These are phyloP conservation scores for Zaprionus tsacasi DNA, from an alignment of 1,140 invertebrate genomes.

Conservation along the genomic window DNA sequence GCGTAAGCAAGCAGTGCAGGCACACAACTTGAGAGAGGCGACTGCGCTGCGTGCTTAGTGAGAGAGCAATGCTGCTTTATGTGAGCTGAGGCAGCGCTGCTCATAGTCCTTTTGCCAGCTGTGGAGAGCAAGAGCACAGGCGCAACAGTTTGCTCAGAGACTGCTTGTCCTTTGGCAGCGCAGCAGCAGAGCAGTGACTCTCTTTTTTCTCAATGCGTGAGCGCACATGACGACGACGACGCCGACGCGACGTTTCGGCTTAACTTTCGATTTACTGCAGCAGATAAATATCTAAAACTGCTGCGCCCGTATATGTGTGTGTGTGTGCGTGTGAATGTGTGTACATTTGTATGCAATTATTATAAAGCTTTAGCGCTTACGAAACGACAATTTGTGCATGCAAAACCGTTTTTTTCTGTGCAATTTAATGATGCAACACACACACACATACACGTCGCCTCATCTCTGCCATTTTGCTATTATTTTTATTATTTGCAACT, in stretches of 20 bases:
- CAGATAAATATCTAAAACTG: conserved; percentile 1
- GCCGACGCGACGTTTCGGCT: background rate
- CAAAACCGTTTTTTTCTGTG: conserved; percentile 26
- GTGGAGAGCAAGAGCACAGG: background rate
- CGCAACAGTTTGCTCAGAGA: too few species aligned
- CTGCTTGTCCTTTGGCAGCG: background rate
- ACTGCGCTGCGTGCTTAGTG: conserved; percentile 1
- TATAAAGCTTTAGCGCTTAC: conserved; percentile 19
- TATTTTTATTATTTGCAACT: conserved; percentile 78
- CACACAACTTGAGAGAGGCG: background rate
- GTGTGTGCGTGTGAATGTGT: background rate
- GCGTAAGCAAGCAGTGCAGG: background rate
- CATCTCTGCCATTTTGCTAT: conserved; percentile 68
- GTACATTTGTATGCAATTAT: conserved; percentile 7
- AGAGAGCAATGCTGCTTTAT: background rate
- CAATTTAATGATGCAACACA: conserved; percentile 42
- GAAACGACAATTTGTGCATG: conserved; percentile 44
- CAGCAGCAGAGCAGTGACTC: background rate
- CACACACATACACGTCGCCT: conserved; percentile 21
- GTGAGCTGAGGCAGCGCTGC: background rate
- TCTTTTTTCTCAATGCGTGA: background rate
- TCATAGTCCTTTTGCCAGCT: background rate
- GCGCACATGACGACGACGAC: background rate
- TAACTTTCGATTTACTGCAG: conserved; percentile 4
- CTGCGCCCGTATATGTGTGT: background rate